Conservation (phyloP, 2,797 vertebrate genomes). For the Tiaroga cobitis region DNA sequence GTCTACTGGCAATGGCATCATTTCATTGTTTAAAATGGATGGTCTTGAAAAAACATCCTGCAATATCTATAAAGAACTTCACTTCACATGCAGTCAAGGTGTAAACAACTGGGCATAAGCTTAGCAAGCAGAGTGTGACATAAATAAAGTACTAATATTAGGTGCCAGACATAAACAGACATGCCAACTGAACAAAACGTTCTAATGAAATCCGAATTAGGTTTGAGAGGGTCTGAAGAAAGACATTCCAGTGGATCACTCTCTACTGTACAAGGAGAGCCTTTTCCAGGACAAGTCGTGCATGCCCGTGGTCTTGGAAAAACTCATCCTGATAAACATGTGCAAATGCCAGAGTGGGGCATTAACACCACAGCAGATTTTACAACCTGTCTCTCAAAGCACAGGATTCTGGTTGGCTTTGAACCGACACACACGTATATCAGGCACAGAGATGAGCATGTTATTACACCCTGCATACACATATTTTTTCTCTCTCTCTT, state of each 20-base stretch:
- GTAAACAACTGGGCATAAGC: background rate
- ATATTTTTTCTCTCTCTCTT: conserved; percentile 43
- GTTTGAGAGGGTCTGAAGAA: background rate
- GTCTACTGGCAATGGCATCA: background rate
- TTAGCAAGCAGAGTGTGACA: background rate
- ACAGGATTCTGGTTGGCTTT: conserved; percentile 76
- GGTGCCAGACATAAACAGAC: conserved; percentile 5
- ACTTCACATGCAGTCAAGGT: background rate
- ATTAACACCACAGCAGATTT: conserved; percentile 72
- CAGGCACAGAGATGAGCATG: conserved; percentile 80
- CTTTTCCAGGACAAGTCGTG: conserved; percentile 9
- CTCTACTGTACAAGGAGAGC: background rate
- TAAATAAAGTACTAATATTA: background rate
- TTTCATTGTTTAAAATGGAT: conserved; percentile 8
- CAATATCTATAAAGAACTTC: background rate
- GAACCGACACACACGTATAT: conserved; percentile 78
- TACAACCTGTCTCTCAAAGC: conserved; percentile 74
- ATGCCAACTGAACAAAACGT: background rate
- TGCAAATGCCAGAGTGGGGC: background rate
- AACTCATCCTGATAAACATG: background rate
- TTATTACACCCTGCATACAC: conserved; percentile 68
- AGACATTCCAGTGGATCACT: background rate
- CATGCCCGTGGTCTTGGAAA: conserved; percentile 8
- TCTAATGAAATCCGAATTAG: conserved; percentile 11
- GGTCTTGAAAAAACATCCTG: background rate